Percentiles rank a stretch among this genome's conserved stretches.
Conservation (phyloP, 2,888 invertebrate species). For the Ametastegia equiseti region DNA sequence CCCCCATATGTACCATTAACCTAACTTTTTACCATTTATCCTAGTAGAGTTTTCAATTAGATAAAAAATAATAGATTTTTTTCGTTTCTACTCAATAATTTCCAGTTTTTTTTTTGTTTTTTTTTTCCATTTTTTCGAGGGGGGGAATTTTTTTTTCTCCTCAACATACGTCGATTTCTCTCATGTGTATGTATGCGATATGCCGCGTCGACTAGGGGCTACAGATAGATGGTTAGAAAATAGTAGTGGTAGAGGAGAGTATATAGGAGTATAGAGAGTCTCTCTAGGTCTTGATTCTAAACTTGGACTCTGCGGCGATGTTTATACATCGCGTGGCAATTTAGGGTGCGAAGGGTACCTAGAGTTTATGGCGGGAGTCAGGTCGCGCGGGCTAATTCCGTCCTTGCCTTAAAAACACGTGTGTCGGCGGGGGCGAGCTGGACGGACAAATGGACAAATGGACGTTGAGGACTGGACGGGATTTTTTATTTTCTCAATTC, state of each 20-base stretch:
- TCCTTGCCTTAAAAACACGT: slow-evolving; percentile 37
- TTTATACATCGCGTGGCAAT: slow-evolving; percentile 41
- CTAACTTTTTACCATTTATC: background rate
- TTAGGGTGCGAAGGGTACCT: slow-evolving; percentile 44
- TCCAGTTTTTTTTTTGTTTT: background rate
- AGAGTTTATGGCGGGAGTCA: slow-evolving; percentile 44
- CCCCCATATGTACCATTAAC: too few species aligned
- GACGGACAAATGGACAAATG: background rate
- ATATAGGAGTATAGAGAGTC: background rate
- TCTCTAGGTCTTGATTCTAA: slow-evolving; percentile 43
- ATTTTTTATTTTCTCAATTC: background rate
- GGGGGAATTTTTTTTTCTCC: background rate
- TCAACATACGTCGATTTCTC: background rate
- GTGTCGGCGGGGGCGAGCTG: background rate
- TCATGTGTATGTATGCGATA: background rate
- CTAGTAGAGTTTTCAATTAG: background rate
- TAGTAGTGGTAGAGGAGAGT: too few species aligned
- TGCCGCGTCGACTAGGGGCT: background rate
- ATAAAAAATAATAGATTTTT: background rate
- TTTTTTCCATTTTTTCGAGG: too few species aligned
- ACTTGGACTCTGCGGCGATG: slow-evolving; percentile 38
- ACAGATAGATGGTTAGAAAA: too few species aligned
- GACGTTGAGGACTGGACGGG: background rate
- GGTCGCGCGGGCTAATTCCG: slow-evolving; percentile 43
- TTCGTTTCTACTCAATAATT: too few species aligned